phyloP scores from a whole-genome alignment of 2,113 vertebrate genomes.

The Cololabis saira region DNA sequence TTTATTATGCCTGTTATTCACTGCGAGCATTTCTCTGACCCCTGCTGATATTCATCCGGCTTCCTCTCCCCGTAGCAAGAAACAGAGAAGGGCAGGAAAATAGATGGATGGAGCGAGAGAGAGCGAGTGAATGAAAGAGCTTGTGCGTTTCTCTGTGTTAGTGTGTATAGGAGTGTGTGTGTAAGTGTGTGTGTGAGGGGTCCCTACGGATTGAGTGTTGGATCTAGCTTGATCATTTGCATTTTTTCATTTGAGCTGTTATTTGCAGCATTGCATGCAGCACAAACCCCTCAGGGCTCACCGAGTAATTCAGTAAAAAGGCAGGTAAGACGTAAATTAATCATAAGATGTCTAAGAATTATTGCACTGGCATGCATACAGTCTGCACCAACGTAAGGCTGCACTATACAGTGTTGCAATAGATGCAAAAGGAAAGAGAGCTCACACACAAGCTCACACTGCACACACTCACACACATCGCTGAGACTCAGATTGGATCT shows the following conservation, averaged over 20 bases:
- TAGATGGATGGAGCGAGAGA: slow-evolving; percentile 26
- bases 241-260: slow-evolving; percentile 81
- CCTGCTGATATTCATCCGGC: slow-evolving; percentile 75
- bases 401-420: slow-evolving; percentile 4
- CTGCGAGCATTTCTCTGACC: slow-evolving; percentile 74
- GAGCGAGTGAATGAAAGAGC: slow-evolving; percentile 26
- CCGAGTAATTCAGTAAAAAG: slow-evolving; percentile 78
- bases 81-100: slow-evolving; percentile 26
- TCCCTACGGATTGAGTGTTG: slow-evolving; percentile 72
- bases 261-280: slow-evolving; percentile 77
- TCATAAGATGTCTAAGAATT: slow-evolving; percentile 70
- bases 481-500: slow-evolving; percentile 61
- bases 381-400: slow-evolving; percentile 8
- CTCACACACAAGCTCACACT: slow-evolving; percentile 10
- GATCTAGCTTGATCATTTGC: slow-evolving; percentile 76
- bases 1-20: slow-evolving; percentile 78
- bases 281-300: slow-evolving; percentile 61
- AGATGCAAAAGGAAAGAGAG: slow-evolving; percentile 18
- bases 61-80: slow-evolving; percentile 55
- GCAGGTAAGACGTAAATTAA: slow-evolving; percentile 81
- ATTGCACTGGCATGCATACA: slow-evolving; percentile 44
- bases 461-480: slow-evolving; percentile 34
- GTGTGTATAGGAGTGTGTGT: slow-evolving; percentile 5
- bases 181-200: slow-evolving; percentile 36
- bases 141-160: not conserved